Base-by-base conservation (phyloP, 2,113 vertebrate species). In the Bufo bufo region DNA sequence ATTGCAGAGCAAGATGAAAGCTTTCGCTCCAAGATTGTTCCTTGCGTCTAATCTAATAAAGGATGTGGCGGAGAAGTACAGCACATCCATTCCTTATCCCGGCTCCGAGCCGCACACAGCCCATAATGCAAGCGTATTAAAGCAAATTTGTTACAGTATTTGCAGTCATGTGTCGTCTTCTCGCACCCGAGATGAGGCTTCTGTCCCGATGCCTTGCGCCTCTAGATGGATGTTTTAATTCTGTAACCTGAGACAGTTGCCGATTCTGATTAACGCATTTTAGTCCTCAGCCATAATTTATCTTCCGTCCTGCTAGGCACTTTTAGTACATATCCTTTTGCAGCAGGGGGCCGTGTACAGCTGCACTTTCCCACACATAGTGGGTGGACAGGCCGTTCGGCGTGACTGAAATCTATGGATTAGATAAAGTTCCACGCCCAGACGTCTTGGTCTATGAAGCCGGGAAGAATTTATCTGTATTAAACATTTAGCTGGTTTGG, bases 1-100 rank as follows among this genome's bases (percentile, higher is more conserved):
- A 65, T 49, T 82, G 16, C 49, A 56, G 80, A 65, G 59, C 9
- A 50, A 82, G 80, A 82, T 82, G 80, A 82, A 82, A 82, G 80
- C 80, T 82, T 61, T 82, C 10, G 33, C 58, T 49, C 59, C 19
- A 20, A 49, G 17, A 65, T 82, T 65, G 59, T 82, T 63, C 80
- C 59, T 43, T 45, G 59, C 80, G 47, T 20, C 80, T 82, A 82
- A 82, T 82, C 43, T 82, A 63, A 47, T 82, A 82, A 82, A 47
- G 80, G 80, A 63, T n/a, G 43, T 5, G 14, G 17, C 47, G 16
- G 78, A 19, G 78, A 47, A 20, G 33, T 10, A 17, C 56, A 2
- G 52, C 20, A 59, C 33, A 2, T 16, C 79, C 49, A 82, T 82
- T 63, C 33, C 23, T 49, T 4, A 20, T 43, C 9, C 80, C 59